Percentiles rank a stretch among this genome's conserved stretches.
phyloP scores from a whole-genome alignment of 2,113 vertebrate species.

The Chinchilla lanigera region DNA sequence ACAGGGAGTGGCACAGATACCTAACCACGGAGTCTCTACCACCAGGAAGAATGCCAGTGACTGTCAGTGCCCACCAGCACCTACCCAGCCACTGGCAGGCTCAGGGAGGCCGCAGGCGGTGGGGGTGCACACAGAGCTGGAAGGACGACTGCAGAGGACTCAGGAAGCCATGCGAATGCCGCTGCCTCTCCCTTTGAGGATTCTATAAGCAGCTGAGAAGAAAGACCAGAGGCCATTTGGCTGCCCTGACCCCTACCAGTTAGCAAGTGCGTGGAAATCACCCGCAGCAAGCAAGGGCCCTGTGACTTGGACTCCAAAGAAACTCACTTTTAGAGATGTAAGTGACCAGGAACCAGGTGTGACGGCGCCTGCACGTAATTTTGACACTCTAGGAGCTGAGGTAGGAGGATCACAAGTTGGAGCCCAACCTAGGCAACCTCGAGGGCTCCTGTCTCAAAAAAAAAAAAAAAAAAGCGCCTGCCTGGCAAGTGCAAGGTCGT shows the following conservation, averaged over 20 bases:
- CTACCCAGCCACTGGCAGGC: rapidly evolving
- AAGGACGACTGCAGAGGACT: neutral
- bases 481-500: too few species aligned
- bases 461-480: too few species aligned
- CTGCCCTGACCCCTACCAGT: neutral
- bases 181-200: neutral
- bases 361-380: neutral
- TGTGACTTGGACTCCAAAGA: neutral
- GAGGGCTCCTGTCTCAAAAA: neutral
- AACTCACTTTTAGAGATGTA: neutral
- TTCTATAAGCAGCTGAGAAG: too few species aligned
- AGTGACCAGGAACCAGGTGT: neutral
- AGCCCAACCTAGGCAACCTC: neutral
- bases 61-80: too few species aligned
- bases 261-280: neutral
- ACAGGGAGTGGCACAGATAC: neutral
- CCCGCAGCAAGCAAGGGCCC: neutral
- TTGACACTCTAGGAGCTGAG: neutral
- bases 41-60: neutral
- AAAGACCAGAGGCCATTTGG: neutral
- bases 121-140: neutral
- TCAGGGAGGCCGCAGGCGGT: rapidly evolving
- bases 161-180: neutral
- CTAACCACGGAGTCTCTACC: neutral
- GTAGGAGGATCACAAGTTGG: neutral